A percentile compares a stretch with the other conserved stretches of the same genome.
Evolutionary conservation across 2,888 invertebrate genomes (phyloP).

Genomic region (Nomada ferruginata): DNA sequence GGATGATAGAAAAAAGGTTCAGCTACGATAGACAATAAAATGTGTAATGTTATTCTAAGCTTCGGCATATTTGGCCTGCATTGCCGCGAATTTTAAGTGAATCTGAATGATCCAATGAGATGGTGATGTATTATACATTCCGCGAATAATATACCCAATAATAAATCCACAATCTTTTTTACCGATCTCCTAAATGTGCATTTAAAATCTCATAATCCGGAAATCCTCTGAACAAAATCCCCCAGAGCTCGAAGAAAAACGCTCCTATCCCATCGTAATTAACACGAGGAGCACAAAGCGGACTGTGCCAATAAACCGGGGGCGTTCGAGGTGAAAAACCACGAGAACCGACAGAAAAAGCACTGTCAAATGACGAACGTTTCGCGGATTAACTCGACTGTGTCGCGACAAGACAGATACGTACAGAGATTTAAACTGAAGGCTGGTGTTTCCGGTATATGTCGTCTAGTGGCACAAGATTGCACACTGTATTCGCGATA

Average conservation of each 20-base stretch:
- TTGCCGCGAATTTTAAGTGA: background rate
- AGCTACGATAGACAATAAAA: background rate
- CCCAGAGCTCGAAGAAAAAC: background rate
- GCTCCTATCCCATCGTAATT: background rate
- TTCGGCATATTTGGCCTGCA: background rate
- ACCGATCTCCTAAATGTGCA: too few species aligned
- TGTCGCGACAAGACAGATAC: constrained; percentile 57
- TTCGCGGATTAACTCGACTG: constrained; percentile 55
- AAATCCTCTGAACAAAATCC: background rate
- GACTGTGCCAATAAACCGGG: background rate
- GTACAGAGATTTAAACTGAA: constrained; percentile 63
- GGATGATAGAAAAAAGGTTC: background rate
- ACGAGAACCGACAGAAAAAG: constrained; percentile 23
- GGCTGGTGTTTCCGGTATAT: constrained; percentile 49
- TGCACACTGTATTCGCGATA: constrained; percentile 60
- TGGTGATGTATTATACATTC: background rate
- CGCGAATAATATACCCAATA: too few species aligned
- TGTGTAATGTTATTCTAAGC: background rate
- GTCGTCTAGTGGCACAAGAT: constrained; percentile 58
- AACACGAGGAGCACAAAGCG: background rate
- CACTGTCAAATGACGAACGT: constrained; percentile 53
- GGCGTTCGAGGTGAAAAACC: constrained; percentile 23
- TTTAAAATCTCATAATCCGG: background rate
- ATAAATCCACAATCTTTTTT: too few species aligned
- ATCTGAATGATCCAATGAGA: background rate